A percentile compares a stretch with the other conserved stretches of the same genome.
Conservation (phyloP, 2,888 invertebrate species). For the Chymomyza caudatula region DNA sequence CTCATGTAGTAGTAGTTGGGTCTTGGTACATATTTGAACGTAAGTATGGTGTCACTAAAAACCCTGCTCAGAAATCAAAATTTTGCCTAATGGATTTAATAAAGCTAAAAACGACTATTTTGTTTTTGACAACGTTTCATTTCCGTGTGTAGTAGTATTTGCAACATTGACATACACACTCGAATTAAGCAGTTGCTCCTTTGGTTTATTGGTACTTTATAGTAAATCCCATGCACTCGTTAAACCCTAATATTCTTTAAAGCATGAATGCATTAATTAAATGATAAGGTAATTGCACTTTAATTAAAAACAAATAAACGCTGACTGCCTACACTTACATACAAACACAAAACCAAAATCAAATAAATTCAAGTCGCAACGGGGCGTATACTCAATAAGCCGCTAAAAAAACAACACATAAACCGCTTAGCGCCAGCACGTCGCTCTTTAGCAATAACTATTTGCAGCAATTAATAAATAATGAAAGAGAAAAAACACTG, state of each 20-base stretch:
- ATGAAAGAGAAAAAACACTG: constrained; percentile 52
- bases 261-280: constrained; percentile 3
- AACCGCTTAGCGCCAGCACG: constrained; percentile 58
- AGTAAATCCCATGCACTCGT: neutral
- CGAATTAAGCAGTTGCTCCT: no score
- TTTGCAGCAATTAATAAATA: constrained; percentile 73
- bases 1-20: no score
- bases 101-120: no score
- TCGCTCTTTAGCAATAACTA: constrained; percentile 33
- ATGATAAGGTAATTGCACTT: constrained; percentile 37
- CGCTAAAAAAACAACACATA: constrained; percentile 5
- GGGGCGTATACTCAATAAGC: constrained; percentile 58
- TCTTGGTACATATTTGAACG: no score
- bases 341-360: constrained; percentile 22
- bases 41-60: no score
- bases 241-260: constrained; percentile 1
- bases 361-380: constrained; percentile 63
- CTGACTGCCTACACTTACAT: constrained; percentile 1
- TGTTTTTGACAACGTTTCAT: no score
- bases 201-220: no score
- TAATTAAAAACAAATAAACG: constrained; percentile 27
- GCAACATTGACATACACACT: no score
- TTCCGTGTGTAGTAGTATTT: no score
- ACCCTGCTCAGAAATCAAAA: no score
- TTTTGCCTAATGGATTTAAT: no score